phyloP scores from a whole-genome alignment of 1,140 invertebrate genomes.

The Trichogramma pretiosum region DNA sequence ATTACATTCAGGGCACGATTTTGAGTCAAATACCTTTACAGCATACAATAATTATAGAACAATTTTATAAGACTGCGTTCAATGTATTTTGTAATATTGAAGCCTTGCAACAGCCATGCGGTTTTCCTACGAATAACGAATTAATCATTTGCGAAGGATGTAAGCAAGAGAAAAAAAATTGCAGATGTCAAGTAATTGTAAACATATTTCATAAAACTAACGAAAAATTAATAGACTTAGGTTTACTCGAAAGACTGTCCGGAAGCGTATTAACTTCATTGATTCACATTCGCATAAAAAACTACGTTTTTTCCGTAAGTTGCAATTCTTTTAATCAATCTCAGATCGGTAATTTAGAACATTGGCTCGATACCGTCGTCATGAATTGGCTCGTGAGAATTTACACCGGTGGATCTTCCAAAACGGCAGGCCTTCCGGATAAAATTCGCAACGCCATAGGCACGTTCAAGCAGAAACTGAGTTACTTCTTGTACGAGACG shows the following conservation, averaged over 20 bases:
- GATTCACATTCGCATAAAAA: slow-evolving; percentile 71
- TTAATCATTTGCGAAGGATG: slow-evolving; percentile 60
- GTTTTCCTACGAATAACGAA: slow-evolving; percentile 4
- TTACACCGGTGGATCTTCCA: slow-evolving; percentile 57
- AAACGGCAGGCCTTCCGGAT: slow-evolving; percentile 43
- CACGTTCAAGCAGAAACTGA: slow-evolving; percentile 70
- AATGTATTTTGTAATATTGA: slow-evolving; percentile 59
- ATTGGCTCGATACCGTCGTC: slow-evolving; percentile 74
- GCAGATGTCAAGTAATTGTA: slow-evolving; percentile 65
- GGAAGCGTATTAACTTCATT: slow-evolving; percentile 72
- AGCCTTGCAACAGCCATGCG: slow-evolving; percentile 17
- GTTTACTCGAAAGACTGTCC: slow-evolving; percentile 67
- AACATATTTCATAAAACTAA: slow-evolving; percentile 73
- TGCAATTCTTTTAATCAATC: slow-evolving; percentile 76
- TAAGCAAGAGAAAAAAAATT: slow-evolving; percentile 57
- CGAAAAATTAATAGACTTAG: slow-evolving; percentile 59
- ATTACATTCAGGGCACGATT: slow-evolving; percentile 57
- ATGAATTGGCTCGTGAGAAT: slow-evolving; percentile 75
- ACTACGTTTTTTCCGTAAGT: slow-evolving; percentile 69
- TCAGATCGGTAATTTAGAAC: slow-evolving; percentile 61
- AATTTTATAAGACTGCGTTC: slow-evolving; percentile 69
- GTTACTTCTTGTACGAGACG: slow-evolving; percentile 77
- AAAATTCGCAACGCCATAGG: slow-evolving; percentile 51
- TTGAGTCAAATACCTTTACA: slow-evolving; percentile 62
- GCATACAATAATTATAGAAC: slow-evolving; percentile 59